phyloP scores from a whole-genome alignment of 2,797 vertebrate genomes.

The Arremon brunneinucha region DNA sequence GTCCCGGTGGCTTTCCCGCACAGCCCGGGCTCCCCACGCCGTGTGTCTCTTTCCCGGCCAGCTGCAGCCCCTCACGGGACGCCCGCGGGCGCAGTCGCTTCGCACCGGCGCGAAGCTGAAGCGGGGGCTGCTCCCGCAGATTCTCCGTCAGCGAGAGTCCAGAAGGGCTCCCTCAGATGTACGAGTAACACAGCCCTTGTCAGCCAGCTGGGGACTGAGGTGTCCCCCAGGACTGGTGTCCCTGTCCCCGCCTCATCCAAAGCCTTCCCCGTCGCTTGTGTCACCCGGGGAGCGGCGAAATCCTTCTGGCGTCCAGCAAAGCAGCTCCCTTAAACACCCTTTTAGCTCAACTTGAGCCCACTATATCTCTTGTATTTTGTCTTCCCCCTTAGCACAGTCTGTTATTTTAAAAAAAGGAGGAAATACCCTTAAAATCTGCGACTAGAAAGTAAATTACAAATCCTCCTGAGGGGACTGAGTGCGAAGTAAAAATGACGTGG shows the following conservation, averaged over 20 bases:
- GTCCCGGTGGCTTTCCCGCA: accelerated
- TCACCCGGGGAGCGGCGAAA: accelerated
- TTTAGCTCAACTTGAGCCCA: neutral
- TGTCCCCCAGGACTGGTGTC: no score
- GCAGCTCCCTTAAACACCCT: neutral
- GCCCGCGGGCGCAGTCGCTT: neutral
- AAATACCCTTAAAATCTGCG: neutral
- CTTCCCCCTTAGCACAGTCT: accelerated
- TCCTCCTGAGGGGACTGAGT: neutral
- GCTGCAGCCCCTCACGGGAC: neutral
- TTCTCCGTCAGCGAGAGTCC: neutral
- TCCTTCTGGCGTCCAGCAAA: neutral
- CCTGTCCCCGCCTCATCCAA: neutral
- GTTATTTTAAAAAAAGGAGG: accelerated
- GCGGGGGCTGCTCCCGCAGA: accelerated
- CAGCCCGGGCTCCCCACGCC: accelerated
- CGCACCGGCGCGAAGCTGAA: neutral
- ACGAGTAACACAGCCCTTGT: no score
- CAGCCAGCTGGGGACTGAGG: no score
- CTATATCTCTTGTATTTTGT: accelerated
- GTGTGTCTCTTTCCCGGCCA: no score
- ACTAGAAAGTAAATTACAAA: neutral
- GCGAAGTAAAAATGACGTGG: neutral
- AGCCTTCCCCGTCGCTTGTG: no score
- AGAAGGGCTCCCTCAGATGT: neutral